Evolutionary conservation across 2,888 invertebrate genomes (phyloP).

Genomic region (Alitta virens): DNA sequence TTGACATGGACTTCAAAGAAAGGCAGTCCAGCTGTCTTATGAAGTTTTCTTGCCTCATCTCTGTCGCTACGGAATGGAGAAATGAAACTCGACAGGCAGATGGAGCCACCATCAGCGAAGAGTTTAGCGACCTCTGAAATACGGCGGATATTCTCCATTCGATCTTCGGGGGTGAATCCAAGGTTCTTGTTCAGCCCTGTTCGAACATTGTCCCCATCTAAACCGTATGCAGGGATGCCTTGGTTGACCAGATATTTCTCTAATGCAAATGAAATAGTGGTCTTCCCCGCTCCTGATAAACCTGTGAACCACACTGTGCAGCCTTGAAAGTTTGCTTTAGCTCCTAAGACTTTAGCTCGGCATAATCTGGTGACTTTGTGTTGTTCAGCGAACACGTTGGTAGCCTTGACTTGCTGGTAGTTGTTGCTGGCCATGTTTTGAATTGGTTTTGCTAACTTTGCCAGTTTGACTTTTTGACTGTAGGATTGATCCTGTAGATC

Average conservation of each 20-base stretch:
- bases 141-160: conserved; percentile 94
- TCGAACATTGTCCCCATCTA: conserved; percentile 97
- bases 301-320: conserved; percentile 91
- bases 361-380: conserved; percentile 92
- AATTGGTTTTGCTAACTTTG: too few relatives aligned
- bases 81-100: conserved; percentile 96
- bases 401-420: conserved; percentile 62
- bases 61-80: conserved; percentile 94
- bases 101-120: conserved; percentile 95
- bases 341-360: conserved; percentile 85
- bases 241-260: conserved; percentile 89
- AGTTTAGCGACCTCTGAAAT: conserved; percentile 96
- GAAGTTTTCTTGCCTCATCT: conserved; percentile 84
- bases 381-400: conserved; percentile 93
- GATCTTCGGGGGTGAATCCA: conserved; percentile 87
- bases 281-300: conserved; percentile 90
- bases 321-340: conserved; percentile 78
- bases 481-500: too few relatives aligned
- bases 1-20: conserved; percentile 97
- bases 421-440: too few relatives aligned
- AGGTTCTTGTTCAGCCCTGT: conserved; percentile 94
- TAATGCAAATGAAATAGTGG: conserved; percentile 93
- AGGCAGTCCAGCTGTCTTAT: conserved; percentile 79
- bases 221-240: conserved; percentile 91
- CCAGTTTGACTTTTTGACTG: too few relatives aligned